Evolutionary conservation across 1,140 invertebrate genomes (phyloP).

Genomic region (Zaprionus vittiger): DNA sequence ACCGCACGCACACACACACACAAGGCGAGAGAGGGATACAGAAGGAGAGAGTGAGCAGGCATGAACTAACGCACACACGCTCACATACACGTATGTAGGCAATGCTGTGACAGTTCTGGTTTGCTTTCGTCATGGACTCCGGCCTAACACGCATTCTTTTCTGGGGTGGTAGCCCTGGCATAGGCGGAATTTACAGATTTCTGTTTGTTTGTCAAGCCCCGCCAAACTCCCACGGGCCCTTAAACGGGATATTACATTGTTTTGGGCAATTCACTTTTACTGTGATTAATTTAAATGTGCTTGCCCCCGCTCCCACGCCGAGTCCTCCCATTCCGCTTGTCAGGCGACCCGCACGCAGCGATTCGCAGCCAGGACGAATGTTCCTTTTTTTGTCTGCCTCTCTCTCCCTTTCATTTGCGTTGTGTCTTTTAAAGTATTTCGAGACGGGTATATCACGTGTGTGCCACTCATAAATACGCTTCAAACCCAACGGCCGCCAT

Average conservation of each 20-base stretch:
- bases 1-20: constrained; percentile 62
- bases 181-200: constrained; percentile 70
- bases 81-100: not conserved
- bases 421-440: constrained; percentile 14
- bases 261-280: constrained; percentile 82
- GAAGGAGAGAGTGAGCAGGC: constrained; percentile 11
- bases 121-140: constrained; percentile 74
- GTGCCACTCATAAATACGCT: constrained; percentile 73
- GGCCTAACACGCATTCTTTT: constrained; percentile 24
- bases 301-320: constrained; percentile 3
- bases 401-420: not conserved
- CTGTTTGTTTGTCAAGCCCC: constrained; percentile 49
- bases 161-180: constrained; percentile 20
- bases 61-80: constrained; percentile 40
- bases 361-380: constrained; percentile 39
- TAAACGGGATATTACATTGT: constrained; percentile 76
- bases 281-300: constrained; percentile 81
- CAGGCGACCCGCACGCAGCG: constrained; percentile 16
- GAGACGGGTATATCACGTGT: constrained; percentile 59
- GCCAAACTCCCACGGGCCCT: constrained; percentile 58
- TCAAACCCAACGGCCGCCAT: constrained; percentile 54
- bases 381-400: constrained; percentile 12
- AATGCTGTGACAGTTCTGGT: constrained; percentile 70
- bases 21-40: not conserved
- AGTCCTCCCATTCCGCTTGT: constrained; percentile 1